Base-by-base conservation (phyloP, 1,140 invertebrate genomes). In the Oscheius sp. region DNA sequence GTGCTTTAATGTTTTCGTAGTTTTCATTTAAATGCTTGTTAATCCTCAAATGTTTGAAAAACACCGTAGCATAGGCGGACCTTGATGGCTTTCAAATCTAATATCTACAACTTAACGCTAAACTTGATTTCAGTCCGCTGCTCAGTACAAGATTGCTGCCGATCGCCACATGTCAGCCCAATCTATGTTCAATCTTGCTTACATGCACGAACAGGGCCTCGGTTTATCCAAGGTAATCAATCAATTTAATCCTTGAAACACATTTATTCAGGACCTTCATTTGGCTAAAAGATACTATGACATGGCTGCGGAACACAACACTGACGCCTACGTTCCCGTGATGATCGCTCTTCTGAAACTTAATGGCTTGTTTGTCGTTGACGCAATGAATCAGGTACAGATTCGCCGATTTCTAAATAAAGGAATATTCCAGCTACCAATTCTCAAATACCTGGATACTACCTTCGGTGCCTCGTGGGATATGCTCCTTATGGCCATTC, bases 181-280 rank as follows among this genome's bases (percentile, higher is more conserved):
- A 84, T 96, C 97, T 3, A 95, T 97, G 90, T 99, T 99, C 84
- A 99, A 99, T 87, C 88, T 99, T 52, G 96, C 93, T 2, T 99
- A 98, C 84, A 99, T 99, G 96, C 95, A 99, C 85, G 95, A 99
- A 86, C 91, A 93, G 80, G 96, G 96, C 0, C 87, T 97, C 23
- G 96, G 96, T 3, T 90, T 97, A 85, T 88, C 90, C 83, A 88
- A 89, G 86, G 89, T 90, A 84, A 69, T 31, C 46, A 15, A 10
- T 46, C 13, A n/a, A 3, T n/a, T 32, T 13, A 18, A n/a, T 70
- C 61, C 23, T n/a, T 65, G 35, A 91, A 91, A 42, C n/a, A 42
- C n/a, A 10, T 42, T n/a, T 67, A 80, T 78, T 31, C 77, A 89
- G 87, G 89, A 90, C 79, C 85, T 90, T 29, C 88, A 90, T 83